Base-by-base conservation (phyloP, 1,140 invertebrate species). In the Wasmannia auropunctata region DNA sequence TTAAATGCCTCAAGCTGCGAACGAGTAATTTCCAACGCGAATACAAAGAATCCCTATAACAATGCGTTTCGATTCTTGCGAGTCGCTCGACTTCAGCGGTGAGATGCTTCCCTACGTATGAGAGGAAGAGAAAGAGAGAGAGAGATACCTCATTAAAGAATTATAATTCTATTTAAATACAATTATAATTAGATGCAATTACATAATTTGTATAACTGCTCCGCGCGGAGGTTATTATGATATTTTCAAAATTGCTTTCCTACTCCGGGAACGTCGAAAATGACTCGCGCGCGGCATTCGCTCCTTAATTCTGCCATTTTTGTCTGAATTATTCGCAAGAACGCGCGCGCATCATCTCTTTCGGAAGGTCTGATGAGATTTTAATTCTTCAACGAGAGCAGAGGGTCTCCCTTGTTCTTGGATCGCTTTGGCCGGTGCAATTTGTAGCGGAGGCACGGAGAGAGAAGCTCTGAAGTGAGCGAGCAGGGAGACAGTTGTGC, bases 361-460 rank as follows among this genome's bases (percentile, higher is more conserved):
- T 70, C 63, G 37, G 16, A 43, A 62, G 51, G 69, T 72, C 69
- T 87, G 72, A 90, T 88, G 87, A 56, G 85, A 90, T 74, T 88
- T 88, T 90, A 88, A 90, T 85, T 87, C 63, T 77, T 56, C 56
- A 72, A 74, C 62, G n/a, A 72, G 34, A 51, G 58, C 77, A 81
- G 43, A 46, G 43, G 14, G 28, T 31, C 7, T 60, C 72, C 51
- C 80, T 85, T 75, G 79, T 79, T 87, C 63, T 67, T 49, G 63
- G 72, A 62, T 63, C 76, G 63, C 83, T 88, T 69, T n/a, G n/a
- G 83, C 76, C 85, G 88, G 83, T 83, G 88, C 77, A 87, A 90
- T 90, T 90, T 90, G 60, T 85, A 65, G 43, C 67, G 40, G n/a
- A 72, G 67, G 31, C 43, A 58, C 56, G 46, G n/a, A n/a, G n/a